Evolutionary conservation across 2,888 invertebrate species (phyloP).

Genomic region (Cryptophagus acutangulus): DNA sequence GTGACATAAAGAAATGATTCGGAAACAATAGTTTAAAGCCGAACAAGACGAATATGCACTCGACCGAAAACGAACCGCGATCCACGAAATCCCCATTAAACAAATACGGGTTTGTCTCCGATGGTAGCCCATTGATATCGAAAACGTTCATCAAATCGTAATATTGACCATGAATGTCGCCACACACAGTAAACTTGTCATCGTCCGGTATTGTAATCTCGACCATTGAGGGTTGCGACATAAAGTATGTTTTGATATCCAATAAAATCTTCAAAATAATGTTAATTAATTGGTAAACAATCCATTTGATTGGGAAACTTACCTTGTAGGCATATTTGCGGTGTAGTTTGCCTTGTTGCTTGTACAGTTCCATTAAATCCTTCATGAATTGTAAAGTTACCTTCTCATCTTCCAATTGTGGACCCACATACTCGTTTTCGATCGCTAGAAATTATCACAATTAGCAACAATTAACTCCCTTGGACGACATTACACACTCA

Average conservation of each 20-base stretch:
- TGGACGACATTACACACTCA: constrained; percentile 52
- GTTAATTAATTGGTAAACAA: too few species aligned
- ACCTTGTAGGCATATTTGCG: constrained; percentile 96
- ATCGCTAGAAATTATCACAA: constrained; percentile 60
- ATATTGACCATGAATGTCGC: constrained; percentile 98
- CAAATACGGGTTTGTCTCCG: constrained; percentile 91
- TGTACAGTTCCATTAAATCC: constrained; percentile 84
- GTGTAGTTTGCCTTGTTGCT: constrained; percentile 88
- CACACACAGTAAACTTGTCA: constrained; percentile 95
- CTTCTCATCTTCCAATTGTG: constrained; percentile 78
- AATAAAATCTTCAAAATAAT: constrained; percentile 76
- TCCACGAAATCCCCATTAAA: constrained; percentile 99
- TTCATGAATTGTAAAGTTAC: constrained; percentile 86
- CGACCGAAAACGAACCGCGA: constrained; percentile 97
- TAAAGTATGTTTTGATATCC: constrained; percentile 80
- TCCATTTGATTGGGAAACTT: constrained; percentile 21
- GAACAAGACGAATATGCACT: constrained; percentile 96
- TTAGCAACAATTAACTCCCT: not conserved
- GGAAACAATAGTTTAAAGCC: constrained; percentile 95
- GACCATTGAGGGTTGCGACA: constrained; percentile 80
- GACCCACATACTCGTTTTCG: constrained; percentile 92
- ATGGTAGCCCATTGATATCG: constrained; percentile 92
- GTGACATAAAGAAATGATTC: constrained; percentile 93
- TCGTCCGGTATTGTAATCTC: constrained; percentile 83
- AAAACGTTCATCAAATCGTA: constrained; percentile 98